Base-by-base conservation (phyloP, 2,797 vertebrate species). In the Pteronotus mesoamericanus region DNA sequence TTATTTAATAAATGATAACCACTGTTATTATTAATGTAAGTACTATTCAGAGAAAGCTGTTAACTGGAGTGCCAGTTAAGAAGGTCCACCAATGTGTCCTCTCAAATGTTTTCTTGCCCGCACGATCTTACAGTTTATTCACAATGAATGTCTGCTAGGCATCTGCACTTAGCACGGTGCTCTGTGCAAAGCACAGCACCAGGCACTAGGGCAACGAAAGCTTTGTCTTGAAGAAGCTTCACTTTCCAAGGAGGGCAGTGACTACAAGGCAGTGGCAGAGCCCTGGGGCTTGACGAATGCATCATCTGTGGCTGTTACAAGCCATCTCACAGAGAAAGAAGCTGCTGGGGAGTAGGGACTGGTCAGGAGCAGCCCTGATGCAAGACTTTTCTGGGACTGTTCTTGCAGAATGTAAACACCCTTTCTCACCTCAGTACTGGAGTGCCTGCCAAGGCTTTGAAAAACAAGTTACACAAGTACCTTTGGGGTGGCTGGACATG, bases 401-500 rank as follows among this genome's bases (percentile, higher is more conserved):
- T 94, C 86, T 95, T 91, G 51, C 46, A 94, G 79, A 94, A 91
- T 93, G 94, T 94, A 94, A 97, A 96, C 86, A 96, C 66, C 42
- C 89, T 79, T 94, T 91, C 89, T 93, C 80, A 66, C 77, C 86
- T 96, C 66, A 61, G 91, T 66, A 85, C 89, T 37, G 26, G 75
- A 94, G 84, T 85, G 90, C 77, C 94, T 96, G 95, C 97, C 95
- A 96, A 78, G 82, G 84, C 94, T 89, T 82, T 57, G 95, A 79
- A 97, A 97, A 95, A 94, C 89, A 96, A 96, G 92, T 97, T 96
- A 96, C 88, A 96, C 89, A 95, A 96, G 95, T 86, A 95, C 83
- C 92, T 96, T 85, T 91, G 66, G 93, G 79, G 66, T n/a, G 55
- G 32, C 12, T 89, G 69, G 78, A 90, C 78, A 72, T 4, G 69